These are phyloP conservation scores for Trachelipus rathkii DNA, from an alignment of 1,140 invertebrate genomes.

Conservation along the genomic window DNA sequence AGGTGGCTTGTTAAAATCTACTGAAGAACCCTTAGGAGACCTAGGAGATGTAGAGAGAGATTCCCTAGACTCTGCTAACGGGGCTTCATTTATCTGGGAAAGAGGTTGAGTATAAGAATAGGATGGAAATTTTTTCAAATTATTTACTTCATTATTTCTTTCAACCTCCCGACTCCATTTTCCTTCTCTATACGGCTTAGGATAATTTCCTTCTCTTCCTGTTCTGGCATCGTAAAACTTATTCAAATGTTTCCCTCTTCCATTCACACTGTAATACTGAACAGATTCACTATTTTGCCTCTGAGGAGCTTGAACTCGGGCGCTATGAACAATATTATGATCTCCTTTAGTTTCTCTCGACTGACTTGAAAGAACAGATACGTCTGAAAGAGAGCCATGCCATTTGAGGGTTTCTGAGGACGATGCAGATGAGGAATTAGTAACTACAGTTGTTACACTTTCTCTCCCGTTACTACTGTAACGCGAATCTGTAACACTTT, in stretches of 20 bases:
- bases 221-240: constrained; percentile 39
- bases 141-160: constrained; percentile 45
- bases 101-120: constrained; percentile 47
- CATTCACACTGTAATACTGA: constrained; percentile 55
- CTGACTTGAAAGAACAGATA: constrained; percentile 52
- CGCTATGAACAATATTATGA: constrained; percentile 72
- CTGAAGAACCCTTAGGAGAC: constrained; percentile 50
- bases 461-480: constrained; percentile 56
- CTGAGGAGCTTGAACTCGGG: constrained; percentile 72
- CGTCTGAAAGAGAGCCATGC: constrained; percentile 72
- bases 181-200: constrained; percentile 36
- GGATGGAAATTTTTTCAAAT: constrained; percentile 48
- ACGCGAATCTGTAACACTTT: constrained; percentile 43
- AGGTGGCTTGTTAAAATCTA: constrained; percentile 52
- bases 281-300: constrained; percentile 75
- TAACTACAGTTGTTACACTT: constrained; percentile 60
- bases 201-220: constrained; percentile 37
- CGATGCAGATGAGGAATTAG: constrained; percentile 51
- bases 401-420: constrained; percentile 77
- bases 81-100: constrained; percentile 43
- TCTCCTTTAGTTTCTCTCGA: constrained; percentile 46
- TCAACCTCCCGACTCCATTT: constrained; percentile 45
- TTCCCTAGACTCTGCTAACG: constrained; percentile 38
- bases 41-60: constrained; percentile 32
- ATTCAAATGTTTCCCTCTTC: constrained; percentile 23